Base-by-base conservation (phyloP, 30 jellyfish, hydroid and myxozoan genomes). In the Rhopilema esculentum region DNA sequence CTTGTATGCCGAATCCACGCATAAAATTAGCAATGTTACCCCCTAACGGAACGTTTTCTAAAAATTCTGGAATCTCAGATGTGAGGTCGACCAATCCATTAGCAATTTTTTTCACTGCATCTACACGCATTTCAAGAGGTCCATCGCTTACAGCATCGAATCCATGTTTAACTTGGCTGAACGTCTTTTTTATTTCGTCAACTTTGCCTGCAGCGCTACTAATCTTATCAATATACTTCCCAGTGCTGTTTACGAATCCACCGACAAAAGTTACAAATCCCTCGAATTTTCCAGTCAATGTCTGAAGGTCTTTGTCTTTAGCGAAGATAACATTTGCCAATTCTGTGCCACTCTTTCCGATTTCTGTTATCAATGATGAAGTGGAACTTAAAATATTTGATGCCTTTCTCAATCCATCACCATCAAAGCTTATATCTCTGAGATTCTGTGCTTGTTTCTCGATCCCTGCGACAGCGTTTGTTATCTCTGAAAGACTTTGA, bases 61-160 rank as follows among this genome's bases (percentile, higher is more conserved):
- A 21, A 72, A 94, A 40, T 25, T 84, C 97, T 4, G 99, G 99
- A 29, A 94, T 32, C 12, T 89, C 97, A 1, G 89, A 49, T 50
- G 92, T 62, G 16, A 94, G 70, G 7, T 91, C 67, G 27, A 49
- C 71, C 22, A 94, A 84, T 6, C 99, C 99, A 27, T 80, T 75
- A 4, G 86, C 93, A 27, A 94, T 72, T 66, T 89, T 82, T 65
- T 86, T 83, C 18, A 91, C 97, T 25, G 97, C 99, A n/a, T 83
- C 81, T 16, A 94, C 73, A 9, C 99, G 97, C 77, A 77, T 77
- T 53, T 89, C 99, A 1, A 94, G 27, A 33, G 99, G 99, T 6
- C 99, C 99, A 29, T 86, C 69, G 24, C 95, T 66, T 8, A 85
- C 80, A 33, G 71, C 90, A 2, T 75, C 80, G 52, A 94, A 71